Base-by-base conservation (phyloP, 2,888 invertebrate species). In the Ametastegia equiseti region DNA sequence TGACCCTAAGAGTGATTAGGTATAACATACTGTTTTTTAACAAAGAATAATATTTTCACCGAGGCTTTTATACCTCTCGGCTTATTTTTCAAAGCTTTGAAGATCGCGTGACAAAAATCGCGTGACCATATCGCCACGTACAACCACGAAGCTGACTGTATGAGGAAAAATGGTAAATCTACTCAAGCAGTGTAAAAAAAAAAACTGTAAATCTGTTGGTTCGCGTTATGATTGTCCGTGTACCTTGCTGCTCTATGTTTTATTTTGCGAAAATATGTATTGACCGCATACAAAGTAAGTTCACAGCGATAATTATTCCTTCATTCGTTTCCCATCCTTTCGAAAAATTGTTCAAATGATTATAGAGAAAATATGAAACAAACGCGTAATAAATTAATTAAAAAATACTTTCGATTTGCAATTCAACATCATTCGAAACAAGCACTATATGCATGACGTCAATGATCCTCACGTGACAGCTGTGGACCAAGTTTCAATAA, bases 31-130 rank as follows among this genome's bases (percentile, higher is more conserved):
- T 11, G 1, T 23, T 11, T 27, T 13, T 1, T 1, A 60, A 30
- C 30, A 15, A 27, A 60, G 13, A 30, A 60, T 30, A 13, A 60
- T 60, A 60, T 60, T 60, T 60, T 30, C 23, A 7, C 11, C 60
- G 23, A 5, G 60, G 60, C 11, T 15, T 1, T 2, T 1, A 15
- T 27, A 60, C 60, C 60, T 60, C 60, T 60, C 30, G 60, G 6
- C 60, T 60, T 60, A 30, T 60, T 67, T 39, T 19, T 3, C 2
- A 23, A 0, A 19, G n/a, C 2, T 3, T 39, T 4, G 23, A 9
- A 65, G 33, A 65, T 65, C 63, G 63, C 63, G 63, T 65, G 63
- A 9, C 15, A 9, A 9, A 36, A 15, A 65, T 65, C 63, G 63
- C 63, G 63, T 65, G 63, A 65, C 63, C 15, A 36, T n/a, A n/a